Conservation (phyloP, 2,113 vertebrate genomes). For the Nesogale talazaci region DNA sequence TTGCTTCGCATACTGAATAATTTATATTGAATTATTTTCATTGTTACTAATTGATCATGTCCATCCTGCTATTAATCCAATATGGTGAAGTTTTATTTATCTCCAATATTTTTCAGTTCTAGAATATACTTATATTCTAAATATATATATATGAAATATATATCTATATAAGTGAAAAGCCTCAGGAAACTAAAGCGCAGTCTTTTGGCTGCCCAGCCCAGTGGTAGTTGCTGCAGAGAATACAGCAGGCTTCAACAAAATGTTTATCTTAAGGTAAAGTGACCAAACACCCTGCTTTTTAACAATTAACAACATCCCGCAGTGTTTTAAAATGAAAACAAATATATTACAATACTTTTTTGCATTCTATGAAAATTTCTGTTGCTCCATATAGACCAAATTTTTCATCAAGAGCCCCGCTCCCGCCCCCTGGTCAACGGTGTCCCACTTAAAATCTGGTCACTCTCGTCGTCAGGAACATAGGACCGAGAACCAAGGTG, state of each 20-base stretch:
- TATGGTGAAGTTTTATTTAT: neutral
- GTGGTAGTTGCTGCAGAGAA: neutral
- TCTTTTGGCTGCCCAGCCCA: neutral
- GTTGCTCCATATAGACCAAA: too few species aligned
- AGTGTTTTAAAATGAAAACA: too few species aligned
- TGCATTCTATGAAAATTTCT: too few species aligned
- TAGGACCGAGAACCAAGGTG: neutral
- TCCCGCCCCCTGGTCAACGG: too few species aligned
- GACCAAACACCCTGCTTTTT: neutral
- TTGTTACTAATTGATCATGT: neutral
- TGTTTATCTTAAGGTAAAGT: too few species aligned
- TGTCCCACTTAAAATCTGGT: too few species aligned
- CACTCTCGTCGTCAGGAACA: neutral
- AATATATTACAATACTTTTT: too few species aligned
- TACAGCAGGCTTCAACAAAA: neutral
- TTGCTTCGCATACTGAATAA: neutral
- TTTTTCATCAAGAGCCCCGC: too few species aligned
- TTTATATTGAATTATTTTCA: neutral
- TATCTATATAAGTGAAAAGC: too few species aligned
- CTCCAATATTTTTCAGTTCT: neutral
- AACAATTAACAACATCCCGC: too few species aligned
- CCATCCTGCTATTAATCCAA: neutral
- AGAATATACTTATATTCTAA: neutral
- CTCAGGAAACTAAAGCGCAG: neutral
- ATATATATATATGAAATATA: neutral